phyloP scores from a whole-genome alignment of 1,140 invertebrate genomes.

The Drosophila equinoxialis region DNA sequence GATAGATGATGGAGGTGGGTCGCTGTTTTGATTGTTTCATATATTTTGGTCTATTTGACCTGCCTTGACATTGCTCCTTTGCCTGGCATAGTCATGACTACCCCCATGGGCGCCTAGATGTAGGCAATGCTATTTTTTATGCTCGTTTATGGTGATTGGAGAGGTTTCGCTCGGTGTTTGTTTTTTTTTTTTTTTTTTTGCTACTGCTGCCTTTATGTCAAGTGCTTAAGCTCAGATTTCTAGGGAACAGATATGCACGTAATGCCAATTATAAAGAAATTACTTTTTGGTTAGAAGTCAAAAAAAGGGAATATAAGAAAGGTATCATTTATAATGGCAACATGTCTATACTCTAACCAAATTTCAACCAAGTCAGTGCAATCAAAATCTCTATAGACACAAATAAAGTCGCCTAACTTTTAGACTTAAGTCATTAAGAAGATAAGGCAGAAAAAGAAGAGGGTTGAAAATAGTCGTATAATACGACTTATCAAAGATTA shows the following conservation, averaged over 20 bases:
- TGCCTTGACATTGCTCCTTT: slow-evolving; percentile 45
- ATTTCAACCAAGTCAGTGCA: too few relatives aligned
- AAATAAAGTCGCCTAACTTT: too few relatives aligned
- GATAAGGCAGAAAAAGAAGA: too few relatives aligned
- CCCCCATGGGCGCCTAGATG: slow-evolving; percentile 36
- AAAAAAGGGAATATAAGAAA: not conserved
- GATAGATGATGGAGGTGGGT: not conserved
- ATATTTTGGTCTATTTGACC: slow-evolving; percentile 27
- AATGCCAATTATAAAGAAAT: slow-evolving; percentile 75
- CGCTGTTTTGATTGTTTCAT: slow-evolving; percentile 64
- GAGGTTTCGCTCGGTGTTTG: not conserved
- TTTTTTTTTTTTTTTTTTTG: not conserved
- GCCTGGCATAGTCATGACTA: slow-evolving; percentile 1
- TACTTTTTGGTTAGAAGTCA: slow-evolving; percentile 56
- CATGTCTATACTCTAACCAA: not conserved
- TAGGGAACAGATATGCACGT: slow-evolving; percentile 69
- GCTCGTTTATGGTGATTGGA: slow-evolving; percentile 48
- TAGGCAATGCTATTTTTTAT: slow-evolving; percentile 50
- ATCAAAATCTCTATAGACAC: too few relatives aligned
- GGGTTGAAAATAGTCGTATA: too few relatives aligned
- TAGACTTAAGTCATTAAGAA: too few relatives aligned
- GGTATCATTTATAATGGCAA: not conserved
- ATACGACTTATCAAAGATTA: too few relatives aligned
- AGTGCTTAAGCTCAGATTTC: slow-evolving; percentile 62
- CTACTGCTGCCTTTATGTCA: slow-evolving; percentile 28